These are phyloP conservation scores for Xylota segnis DNA, from an alignment of 2,888 invertebrate genomes.

Conservation along the genomic window DNA sequence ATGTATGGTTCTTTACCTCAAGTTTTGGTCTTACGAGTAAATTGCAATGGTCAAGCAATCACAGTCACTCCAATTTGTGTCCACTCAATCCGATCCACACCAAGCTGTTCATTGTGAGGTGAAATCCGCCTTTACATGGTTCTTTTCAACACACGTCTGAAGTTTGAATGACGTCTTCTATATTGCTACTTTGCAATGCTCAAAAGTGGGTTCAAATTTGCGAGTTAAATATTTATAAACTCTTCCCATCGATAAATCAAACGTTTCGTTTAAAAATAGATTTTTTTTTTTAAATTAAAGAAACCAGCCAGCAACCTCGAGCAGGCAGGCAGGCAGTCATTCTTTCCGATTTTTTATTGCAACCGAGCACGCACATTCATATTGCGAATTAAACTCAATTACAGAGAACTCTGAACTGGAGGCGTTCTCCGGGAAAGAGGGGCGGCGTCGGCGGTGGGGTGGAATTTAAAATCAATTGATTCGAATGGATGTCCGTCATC, in stretches of 20 bases:
- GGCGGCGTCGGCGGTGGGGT: neutral
- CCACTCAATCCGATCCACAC: no score
- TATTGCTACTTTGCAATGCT: neutral
- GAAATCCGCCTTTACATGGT: no score
- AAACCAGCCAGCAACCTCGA: neutral
- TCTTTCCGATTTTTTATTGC: conserved; percentile 25
- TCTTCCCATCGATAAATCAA: conserved; percentile 16
- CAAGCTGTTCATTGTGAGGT: no score
- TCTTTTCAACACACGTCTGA: neutral
- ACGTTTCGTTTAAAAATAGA: conserved; percentile 12
- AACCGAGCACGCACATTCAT: conserved; percentile 22
- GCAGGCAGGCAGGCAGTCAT: neutral
- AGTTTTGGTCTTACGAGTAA: no score
- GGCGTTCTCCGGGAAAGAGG: neutral
- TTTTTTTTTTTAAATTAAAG: conserved; percentile 8
- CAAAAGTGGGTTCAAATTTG: neutral
- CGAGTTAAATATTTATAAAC: neutral
- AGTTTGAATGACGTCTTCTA: neutral
- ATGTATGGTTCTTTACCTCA: no score
- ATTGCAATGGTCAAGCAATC: no score
- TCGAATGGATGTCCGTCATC: conserved; percentile 25
- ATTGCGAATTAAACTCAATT: conserved; percentile 44
- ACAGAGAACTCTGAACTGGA: neutral
- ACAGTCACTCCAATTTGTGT: no score
- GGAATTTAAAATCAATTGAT: conserved; percentile 46